Evolutionary conservation across 2,888 invertebrate genomes (phyloP).

Genomic region (Teleiodes luculella): DNA sequence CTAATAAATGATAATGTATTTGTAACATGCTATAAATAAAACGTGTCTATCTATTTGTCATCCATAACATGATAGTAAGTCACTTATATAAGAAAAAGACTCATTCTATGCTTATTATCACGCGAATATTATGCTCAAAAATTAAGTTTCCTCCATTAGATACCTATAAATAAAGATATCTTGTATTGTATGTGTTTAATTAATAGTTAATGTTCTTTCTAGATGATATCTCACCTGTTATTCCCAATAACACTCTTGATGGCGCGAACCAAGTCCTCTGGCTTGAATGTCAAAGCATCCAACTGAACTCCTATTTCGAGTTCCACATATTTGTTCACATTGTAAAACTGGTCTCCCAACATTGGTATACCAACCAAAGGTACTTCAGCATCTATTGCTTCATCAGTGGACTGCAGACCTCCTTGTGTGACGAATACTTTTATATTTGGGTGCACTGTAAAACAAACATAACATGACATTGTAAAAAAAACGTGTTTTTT

Average conservation of each 20-base stretch:
- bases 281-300: constrained; percentile 30
- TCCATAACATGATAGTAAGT: too few species aligned
- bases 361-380: constrained; percentile 22
- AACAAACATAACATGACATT: too few species aligned
- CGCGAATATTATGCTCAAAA: too few species aligned
- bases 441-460: constrained; percentile 57
- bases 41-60: too few species aligned
- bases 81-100: too few species aligned
- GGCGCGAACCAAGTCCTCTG: constrained; percentile 28
- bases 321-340: constrained; percentile 38
- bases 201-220: not conserved
- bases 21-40: too few species aligned
- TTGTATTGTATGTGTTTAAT: too few species aligned
- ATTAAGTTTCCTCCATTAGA: too few species aligned
- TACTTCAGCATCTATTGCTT: constrained; percentile 5
- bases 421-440: constrained; percentile 36
- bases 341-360: constrained; percentile 56
- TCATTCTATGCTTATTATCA: too few species aligned
- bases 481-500: too few species aligned
- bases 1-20: too few species aligned
- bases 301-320: constrained; percentile 42
- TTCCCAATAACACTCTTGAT: constrained; percentile 27
- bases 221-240: not conserved
- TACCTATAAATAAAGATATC: not conserved
- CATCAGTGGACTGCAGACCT: constrained; percentile 9